Percentiles rank a stretch among this genome's conserved stretches.
phyloP scores from a whole-genome alignment of 2,888 invertebrate genomes.

The Eupsilia transversa region DNA sequence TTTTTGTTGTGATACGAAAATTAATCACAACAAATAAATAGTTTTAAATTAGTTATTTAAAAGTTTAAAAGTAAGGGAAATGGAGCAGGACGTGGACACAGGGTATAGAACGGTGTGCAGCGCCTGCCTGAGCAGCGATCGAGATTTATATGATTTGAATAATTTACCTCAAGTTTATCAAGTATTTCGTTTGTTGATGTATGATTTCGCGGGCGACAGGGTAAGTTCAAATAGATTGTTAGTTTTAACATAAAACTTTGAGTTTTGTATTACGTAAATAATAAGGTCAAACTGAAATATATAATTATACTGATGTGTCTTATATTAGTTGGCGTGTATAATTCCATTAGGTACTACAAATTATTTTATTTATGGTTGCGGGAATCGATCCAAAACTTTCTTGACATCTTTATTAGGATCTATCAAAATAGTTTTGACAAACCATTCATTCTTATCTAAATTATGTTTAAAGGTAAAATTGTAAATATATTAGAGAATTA shows the following conservation, averaged over 20 bases:
- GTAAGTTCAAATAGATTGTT: slow-evolving; percentile 75
- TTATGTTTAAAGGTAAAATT: neutral
- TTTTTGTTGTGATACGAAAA: slow-evolving; percentile 88
- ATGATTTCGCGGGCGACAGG: slow-evolving; percentile 84
- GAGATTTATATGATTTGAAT: slow-evolving; percentile 81
- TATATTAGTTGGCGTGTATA: neutral
- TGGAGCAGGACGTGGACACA: slow-evolving; percentile 87
- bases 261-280: slow-evolving; percentile 63
- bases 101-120: slow-evolving; percentile 80
- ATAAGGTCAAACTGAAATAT: slow-evolving; percentile 41
- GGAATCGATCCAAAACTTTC: neutral
- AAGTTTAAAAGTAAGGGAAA: slow-evolving; percentile 69
- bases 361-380: neutral
- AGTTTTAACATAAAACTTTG: slow-evolving; percentile 7
- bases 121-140: slow-evolving; percentile 84
- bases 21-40: slow-evolving; percentile 73
- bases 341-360: neutral
- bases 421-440: slow-evolving; percentile 10
- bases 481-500: neutral
- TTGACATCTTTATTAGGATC: neutral
- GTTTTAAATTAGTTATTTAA: slow-evolving; percentile 65
- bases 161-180: slow-evolving; percentile 77
- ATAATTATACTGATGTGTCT: neutral
- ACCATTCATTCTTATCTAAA: neutral
- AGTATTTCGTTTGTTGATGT: slow-evolving; percentile 84